A percentile compares a stretch with the other conserved stretches of the same genome.
Conservation (phyloP, 2,888 invertebrate genomes). For the Stratiomys singularior region DNA sequence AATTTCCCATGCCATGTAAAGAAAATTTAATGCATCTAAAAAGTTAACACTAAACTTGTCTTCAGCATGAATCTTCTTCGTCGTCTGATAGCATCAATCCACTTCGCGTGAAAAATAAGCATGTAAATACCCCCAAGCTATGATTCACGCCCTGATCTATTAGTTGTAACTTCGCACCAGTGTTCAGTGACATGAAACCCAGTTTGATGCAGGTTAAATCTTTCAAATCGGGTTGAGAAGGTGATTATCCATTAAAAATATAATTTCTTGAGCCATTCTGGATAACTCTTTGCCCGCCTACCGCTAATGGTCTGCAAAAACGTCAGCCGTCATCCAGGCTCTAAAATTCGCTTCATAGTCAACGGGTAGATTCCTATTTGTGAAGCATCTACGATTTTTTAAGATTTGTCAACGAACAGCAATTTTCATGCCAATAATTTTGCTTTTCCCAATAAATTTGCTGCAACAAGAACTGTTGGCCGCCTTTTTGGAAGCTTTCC, state of each 20-base stretch:
- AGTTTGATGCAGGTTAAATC: conserved; percentile 17
- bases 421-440: too few species aligned
- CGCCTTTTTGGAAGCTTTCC: conserved; percentile 60
- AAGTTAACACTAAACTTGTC: neutral
- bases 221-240: too few species aligned
- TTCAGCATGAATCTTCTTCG: too few species aligned
- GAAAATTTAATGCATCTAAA: neutral
- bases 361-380: conserved; percentile 50
- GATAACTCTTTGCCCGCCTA: neutral
- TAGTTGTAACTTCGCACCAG: neutral
- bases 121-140: neutral
- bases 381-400: conserved; percentile 59
- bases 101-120: neutral
- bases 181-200: neutral
- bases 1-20: neutral
- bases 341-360: conserved; percentile 57
- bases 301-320: conserved; percentile 2
- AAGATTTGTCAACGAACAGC: conserved; percentile 58
- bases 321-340: conserved; percentile 42
- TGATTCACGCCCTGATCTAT: neutral
- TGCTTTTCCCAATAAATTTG: conserved; percentile 58
- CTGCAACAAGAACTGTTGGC: conserved; percentile 57
- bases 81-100: neutral
- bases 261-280: conserved; percentile 4
- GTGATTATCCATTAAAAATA: conserved; percentile 13